Conservation (phyloP, 2,113 vertebrate species). For the Malaclemys terrapin region DNA sequence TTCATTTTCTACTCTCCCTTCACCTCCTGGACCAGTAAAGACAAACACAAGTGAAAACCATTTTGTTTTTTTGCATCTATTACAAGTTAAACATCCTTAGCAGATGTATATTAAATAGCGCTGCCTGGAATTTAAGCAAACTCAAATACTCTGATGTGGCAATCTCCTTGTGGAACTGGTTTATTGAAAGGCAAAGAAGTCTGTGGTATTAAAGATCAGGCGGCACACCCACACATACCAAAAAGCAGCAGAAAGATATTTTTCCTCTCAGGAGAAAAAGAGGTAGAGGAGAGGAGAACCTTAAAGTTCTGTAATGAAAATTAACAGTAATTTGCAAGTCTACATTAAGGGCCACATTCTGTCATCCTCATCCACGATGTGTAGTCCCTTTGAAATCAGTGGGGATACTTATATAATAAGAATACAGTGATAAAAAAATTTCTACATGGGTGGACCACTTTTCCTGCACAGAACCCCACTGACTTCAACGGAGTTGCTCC, state of each 20-base stretch:
- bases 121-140: conserved; percentile 67
- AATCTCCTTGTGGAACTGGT: conserved; percentile 64
- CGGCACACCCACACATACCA: not conserved
- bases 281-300: not conserved
- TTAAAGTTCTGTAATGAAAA: conserved; percentile 16
- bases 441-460: not conserved
- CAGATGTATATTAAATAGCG: conserved; percentile 73
- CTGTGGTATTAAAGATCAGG: conserved; percentile 13
- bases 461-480: not conserved
- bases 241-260: rapidly evolving
- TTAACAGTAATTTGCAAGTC: not conserved
- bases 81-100: conserved; percentile 22
- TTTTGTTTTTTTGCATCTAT: conserved; percentile 73
- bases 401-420: not conserved
- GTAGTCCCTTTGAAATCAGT: not conserved
- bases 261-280: not conserved
- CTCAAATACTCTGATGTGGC: conserved; percentile 60
- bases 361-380: not conserved
- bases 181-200: conserved; percentile 65
- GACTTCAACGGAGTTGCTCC: not conserved
- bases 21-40: conserved; percentile 74
- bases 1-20: conserved; percentile 84
- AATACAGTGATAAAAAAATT: not conserved
- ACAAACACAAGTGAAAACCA: conserved; percentile 74
- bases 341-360: not conserved